Conservation (phyloP, 2,113 vertebrate species). For the Emydura subglobosa region DNA sequence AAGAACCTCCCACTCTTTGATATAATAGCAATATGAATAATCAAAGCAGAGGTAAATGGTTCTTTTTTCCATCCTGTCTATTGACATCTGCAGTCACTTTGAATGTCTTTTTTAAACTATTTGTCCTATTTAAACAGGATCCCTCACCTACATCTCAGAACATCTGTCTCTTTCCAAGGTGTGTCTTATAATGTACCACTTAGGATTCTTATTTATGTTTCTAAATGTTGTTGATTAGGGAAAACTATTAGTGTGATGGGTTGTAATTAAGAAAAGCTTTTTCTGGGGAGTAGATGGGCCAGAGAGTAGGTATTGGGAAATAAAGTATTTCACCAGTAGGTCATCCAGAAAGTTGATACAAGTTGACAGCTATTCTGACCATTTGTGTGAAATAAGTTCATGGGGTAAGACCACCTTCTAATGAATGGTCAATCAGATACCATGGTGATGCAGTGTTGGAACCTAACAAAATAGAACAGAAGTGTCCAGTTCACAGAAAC, state of each 20-base stretch:
- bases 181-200: neutral
- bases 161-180: neutral
- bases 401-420: neutral
- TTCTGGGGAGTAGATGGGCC: neutral
- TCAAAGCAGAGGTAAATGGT: neutral
- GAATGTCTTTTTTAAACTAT: neutral
- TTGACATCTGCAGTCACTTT: neutral
- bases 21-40: neutral
- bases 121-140: neutral
- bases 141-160: neutral
- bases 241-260: fast-evolving
- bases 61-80: neutral
- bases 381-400: neutral
- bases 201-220: neutral
- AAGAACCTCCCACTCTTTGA: neutral
- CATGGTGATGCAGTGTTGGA: fast-evolving
- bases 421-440: neutral
- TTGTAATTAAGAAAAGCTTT: neutral
- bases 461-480: neutral
- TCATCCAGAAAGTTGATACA: neutral
- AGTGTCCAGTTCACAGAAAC: neutral
- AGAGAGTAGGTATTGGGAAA: neutral
- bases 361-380: neutral
- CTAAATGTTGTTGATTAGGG: neutral
- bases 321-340: fast-evolving